Conservation (phyloP, 2,797 vertebrate species). For the Oreochromis grahami region DNA sequence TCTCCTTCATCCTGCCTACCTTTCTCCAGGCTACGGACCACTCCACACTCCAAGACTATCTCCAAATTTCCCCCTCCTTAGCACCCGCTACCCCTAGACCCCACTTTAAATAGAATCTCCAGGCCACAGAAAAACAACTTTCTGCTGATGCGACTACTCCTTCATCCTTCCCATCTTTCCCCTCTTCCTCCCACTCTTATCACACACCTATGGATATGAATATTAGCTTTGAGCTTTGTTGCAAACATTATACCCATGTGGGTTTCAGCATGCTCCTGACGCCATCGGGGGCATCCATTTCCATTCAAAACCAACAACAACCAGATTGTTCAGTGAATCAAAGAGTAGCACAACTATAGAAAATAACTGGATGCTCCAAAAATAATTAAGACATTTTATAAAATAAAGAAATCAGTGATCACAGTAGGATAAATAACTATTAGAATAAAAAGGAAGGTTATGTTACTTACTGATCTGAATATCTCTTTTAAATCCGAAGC, state of each 20-base stretch:
- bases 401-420: neutral
- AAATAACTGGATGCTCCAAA: neutral
- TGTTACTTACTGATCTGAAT: neutral
- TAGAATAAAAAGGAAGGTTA: neutral
- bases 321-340: neutral
- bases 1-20: slow-evolving; percentile 44
- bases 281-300: slow-evolving; percentile 9
- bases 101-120: slow-evolving; percentile 82
- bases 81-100: slow-evolving; percentile 22
- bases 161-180: slow-evolving; percentile 57
- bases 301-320: slow-evolving; percentile 21
- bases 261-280: slow-evolving; percentile 13
- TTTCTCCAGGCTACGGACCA: slow-evolving; percentile 55
- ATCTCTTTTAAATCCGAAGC: neutral
- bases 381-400: neutral
- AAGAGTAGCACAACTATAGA: neutral
- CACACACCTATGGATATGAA: slow-evolving; percentile 64
- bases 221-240: slow-evolving; percentile 53
- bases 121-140: slow-evolving; percentile 86
- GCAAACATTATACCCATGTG: slow-evolving; percentile 26
- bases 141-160: slow-evolving; percentile 86
- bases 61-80: slow-evolving; percentile 28
- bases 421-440: neutral
- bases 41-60: slow-evolving; percentile 49
- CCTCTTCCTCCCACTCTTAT: slow-evolving; percentile 47